Base-by-base conservation (phyloP, 2,113 vertebrate genomes). In the Bufo bufo region DNA sequence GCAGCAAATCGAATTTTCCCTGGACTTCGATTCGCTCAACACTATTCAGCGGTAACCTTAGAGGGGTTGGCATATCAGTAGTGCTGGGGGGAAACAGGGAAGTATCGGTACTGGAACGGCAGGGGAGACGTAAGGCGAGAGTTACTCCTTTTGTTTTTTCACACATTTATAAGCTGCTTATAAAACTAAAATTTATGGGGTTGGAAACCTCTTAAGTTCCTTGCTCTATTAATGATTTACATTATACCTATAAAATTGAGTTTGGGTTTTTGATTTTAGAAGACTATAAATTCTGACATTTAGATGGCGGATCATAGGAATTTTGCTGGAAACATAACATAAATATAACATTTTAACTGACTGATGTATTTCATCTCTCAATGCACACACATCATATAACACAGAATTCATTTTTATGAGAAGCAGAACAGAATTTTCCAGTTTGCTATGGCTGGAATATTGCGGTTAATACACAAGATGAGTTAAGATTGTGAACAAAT, bases 401-500 rank as follows among this genome's bases (percentile, higher is more conserved):
- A 16, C 10, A 69, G 11, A 50, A 50, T 75, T 84, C 16, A 19
- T 45, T 84, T 71, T 17, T 33, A 43, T 50, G 13, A 84, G 82
- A 58, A 75, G 66, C 2, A 49, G 43, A 69, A 45, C 14, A n/a
- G n/a, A 59, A 74, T 71, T 74, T 72, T 52, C 12, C 33, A 74
- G 52, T 69, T 85, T 33, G 69, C 56, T 50, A 65, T 85, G 66
- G 16, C 50, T 45, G 66, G 69, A 59, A 85, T 74, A 74, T 84
- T 84, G 65, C 47, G 49, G 82, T n/a, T 71, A 71, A 84, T 69
- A 54, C 50, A 66, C 17, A 71, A 84, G 82, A 71, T 69, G 65
- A 84, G 82, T 71, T 84, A 84, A 71, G 82, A 84, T 52, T 84
- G 63, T 69, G 63, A 54, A 69, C 47, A 52, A 84, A 84, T 84